These are phyloP conservation scores for Ficedula albicollis DNA, from an alignment of 2,797 vertebrate genomes.

Conservation along the genomic window DNA sequence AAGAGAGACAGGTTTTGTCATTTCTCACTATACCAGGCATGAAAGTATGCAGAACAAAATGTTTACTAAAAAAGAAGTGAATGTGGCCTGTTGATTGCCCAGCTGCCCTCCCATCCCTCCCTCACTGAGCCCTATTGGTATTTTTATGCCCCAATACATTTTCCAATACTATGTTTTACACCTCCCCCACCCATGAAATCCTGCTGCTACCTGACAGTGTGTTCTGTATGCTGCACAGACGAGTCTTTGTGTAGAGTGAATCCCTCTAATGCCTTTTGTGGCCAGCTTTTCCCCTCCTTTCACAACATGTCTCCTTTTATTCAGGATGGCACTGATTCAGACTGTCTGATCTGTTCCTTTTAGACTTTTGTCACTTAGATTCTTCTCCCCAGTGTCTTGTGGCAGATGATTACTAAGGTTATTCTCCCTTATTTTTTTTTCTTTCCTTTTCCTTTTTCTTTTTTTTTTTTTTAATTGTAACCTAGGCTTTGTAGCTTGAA, in stretches of 20 bases:
- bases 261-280: slow-evolving; percentile 8
- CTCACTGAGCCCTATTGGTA: not conserved
- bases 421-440: not conserved
- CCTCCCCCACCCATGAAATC: not conserved
- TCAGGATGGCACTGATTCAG: not conserved
- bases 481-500: not conserved
- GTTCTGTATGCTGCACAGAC: not conserved
- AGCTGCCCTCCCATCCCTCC: not conserved
- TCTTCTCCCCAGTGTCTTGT: not conserved
- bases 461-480: not conserved
- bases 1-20: not conserved
- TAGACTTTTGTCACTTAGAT: slow-evolving; percentile 1
- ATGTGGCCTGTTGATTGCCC: not conserved
- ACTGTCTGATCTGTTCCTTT: not conserved
- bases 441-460: no score
- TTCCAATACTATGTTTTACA: not conserved
- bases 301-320: not conserved
- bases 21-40: not conserved
- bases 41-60: not conserved
- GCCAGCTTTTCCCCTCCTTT: not conserved
- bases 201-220: not conserved
- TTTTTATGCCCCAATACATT: not conserved
- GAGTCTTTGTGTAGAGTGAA: not conserved
- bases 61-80: not conserved
- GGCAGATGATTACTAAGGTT: not conserved